Base-by-base conservation (phyloP, 2,113 vertebrate genomes). In the Xyrauchen texanus region DNA sequence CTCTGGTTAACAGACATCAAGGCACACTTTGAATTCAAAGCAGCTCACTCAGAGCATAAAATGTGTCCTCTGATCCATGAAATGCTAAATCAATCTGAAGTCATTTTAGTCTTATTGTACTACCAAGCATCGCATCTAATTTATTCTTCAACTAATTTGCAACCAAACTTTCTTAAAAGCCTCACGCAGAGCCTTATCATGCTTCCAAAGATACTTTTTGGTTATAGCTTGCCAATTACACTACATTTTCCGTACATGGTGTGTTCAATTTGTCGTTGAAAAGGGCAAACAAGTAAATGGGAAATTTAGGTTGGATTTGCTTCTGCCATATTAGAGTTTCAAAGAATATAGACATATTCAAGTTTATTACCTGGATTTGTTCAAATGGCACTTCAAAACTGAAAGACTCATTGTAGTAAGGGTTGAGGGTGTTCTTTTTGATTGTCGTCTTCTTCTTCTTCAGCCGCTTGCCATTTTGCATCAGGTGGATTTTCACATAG, bases 371-470 rank as follows among this genome's bases (percentile, higher is more conserved):
- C 98, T 99, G 98, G 93, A 99, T 99, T 95, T 99, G 98, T 92
- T 99, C 98, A 34, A 99, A 99, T 45, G 98, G 98, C 91, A 99
- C 98, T 94, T 99, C 97, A 88, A 99, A 99, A 92, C 98, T 99
- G 93, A 99, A 99, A 73, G 98, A 99, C 91, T 99, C 98, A 0
- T 99, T 99, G 93, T 99, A 99, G 91, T 99, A 99, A 81, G 98
- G 98, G 91, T 99, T 99, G 74, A 99, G 98, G 71, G 98, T 99
- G 89, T 99, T 99, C 94, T 99, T 99, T 89, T 98, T 99, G 94
- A 99, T 98, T 84, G 97, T 99, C 81, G 97, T 98, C 95, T 99
- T 99, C 94, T 99, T 99, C 93, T 99, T 99, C 93, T 99, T 99
- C 94, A 99, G 95, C 81, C 98, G 94, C 90, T 99, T 99, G 72